These are phyloP conservation scores for Pseudolycoriella hygida DNA, from an alignment of 2,888 invertebrate species.

Conservation along the genomic window DNA sequence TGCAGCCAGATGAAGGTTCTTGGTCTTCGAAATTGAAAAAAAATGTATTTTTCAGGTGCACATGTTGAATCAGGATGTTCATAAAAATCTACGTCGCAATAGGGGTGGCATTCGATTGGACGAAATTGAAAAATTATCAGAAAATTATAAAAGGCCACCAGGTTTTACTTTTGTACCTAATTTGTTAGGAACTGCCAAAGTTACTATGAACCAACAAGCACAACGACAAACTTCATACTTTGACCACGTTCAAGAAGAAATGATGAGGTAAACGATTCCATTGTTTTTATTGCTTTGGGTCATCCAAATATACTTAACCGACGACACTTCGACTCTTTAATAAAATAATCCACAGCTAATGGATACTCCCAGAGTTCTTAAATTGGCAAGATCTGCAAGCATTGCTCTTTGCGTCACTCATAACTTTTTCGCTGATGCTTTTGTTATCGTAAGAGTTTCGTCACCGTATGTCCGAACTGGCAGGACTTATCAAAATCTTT, in stretches of 20 bases:
- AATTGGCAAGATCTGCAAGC: too few relatives aligned
- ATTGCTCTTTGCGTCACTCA: too few relatives aligned
- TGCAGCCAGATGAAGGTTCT: too few relatives aligned
- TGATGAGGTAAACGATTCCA: constrained; percentile 26
- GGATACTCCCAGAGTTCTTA: too few relatives aligned
- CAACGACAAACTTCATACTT: constrained; percentile 15
- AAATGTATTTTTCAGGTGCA: constrained; percentile 36
- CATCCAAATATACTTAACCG: too few relatives aligned
- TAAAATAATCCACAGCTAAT: too few relatives aligned
- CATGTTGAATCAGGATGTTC: constrained; percentile 45
- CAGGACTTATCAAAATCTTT: too few relatives aligned
- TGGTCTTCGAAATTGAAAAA: neutral
- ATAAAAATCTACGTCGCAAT: constrained; percentile 43
- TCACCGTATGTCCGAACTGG: too few relatives aligned
- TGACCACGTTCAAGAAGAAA: constrained; percentile 25
- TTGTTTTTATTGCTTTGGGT: neutral
- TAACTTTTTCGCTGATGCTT: too few relatives aligned
- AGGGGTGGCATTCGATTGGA: constrained; percentile 38
- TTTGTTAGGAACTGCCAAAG: constrained; percentile 10
- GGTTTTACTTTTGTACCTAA: constrained; percentile 41
- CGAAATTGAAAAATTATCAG: constrained; percentile 36
- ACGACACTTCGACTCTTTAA: neutral
- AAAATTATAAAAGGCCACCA: constrained; percentile 39
- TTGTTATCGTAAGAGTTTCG: too few relatives aligned
- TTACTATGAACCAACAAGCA: neutral